Conservation (phyloP, 2,888 invertebrate species). For the Ptychoptera albimana region DNA sequence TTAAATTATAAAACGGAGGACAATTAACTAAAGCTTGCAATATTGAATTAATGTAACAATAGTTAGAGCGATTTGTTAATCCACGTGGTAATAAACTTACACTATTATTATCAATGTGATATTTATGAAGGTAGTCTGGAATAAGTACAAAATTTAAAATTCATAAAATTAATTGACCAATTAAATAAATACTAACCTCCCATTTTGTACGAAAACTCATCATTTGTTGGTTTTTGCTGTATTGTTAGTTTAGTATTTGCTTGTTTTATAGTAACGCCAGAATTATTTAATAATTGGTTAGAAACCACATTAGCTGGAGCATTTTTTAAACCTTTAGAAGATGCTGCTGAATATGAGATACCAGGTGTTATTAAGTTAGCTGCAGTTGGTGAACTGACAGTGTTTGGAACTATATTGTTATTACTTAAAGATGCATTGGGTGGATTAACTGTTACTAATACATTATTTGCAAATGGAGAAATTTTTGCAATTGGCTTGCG, state of each 20-base stretch:
- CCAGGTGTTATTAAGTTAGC: conserved; percentile 20
- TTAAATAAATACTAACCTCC: conserved; percentile 2
- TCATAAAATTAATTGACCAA: neutral
- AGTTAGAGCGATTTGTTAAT: conserved; percentile 83
- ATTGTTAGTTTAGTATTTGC: conserved; percentile 4
- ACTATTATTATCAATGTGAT: conserved; percentile 61
- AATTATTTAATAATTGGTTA: conserved; percentile 5
- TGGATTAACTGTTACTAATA: neutral
- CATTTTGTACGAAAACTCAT: conserved; percentile 4
- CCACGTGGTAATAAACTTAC: conserved; percentile 78
- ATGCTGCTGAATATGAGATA: conserved; percentile 30
- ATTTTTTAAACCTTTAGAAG: conserved; percentile 24
- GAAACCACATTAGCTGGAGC: conserved; percentile 6
- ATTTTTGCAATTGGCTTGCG: conserved; percentile 44
- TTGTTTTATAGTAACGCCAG: neutral
- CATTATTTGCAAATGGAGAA: conserved; percentile 33
- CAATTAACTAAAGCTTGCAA: conserved; percentile 87
- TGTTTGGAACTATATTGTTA: conserved; percentile 21
- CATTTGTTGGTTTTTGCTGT: neutral
- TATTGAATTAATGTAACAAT: conserved; percentile 93
- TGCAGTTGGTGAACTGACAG: conserved; percentile 8
- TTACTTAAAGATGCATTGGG: neutral
- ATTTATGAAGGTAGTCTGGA: conserved; percentile 51
- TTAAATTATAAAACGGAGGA: conserved; percentile 86
- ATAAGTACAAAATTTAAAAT: neutral